Base-by-base conservation (phyloP, 2,888 invertebrate genomes). In the Aplocera efformata region DNA sequence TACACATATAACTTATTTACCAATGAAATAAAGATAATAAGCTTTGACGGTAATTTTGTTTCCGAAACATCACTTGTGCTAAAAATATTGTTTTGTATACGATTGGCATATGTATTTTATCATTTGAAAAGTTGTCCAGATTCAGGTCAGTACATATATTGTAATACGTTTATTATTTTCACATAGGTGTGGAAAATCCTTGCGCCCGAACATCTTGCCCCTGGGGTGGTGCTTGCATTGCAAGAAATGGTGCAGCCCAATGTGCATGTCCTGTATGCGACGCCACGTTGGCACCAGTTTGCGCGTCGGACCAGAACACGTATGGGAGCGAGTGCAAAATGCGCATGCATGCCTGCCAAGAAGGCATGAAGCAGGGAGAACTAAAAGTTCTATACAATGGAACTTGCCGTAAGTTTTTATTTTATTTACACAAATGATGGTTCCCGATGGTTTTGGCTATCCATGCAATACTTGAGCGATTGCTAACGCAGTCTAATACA, bases 321-420 rank as follows among this genome's bases (percentile, higher is more conserved):
- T 95, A 95, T 65, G 90, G 94, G 41, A 96, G 94, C 69, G 94
- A 95, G 65, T 97, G 97, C 73, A 92, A 93, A 61, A 90, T 96
- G 78, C 89, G 93, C 28, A 92, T 94, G 80, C 92, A 94, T 62
- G 94, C 95, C 0, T 97, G 97, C 74, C 91, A 93, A 50, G 88
- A 92, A 9, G 85, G 93, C 45, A 90, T 92, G 58, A 86, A 91
- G 23, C 89, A 94, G 51, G 91, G 92, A 53, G 90, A 92, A 46
- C 89, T 92, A 35, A 86, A 80, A 41, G 90, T 91, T 6, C 88
- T 92, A 6, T 92, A 92, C 56, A 92, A 91, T 46, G 88, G 84
- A 45, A 82, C 88, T 8, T 89, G 89, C 49, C 88, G 89, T 89
- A 45, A 84, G 86, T 79, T 53, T 37, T 28, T 17, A 23, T n/a